Conservation (phyloP, 2,797 vertebrate genomes). For the Sebastes hubbsi region DNA sequence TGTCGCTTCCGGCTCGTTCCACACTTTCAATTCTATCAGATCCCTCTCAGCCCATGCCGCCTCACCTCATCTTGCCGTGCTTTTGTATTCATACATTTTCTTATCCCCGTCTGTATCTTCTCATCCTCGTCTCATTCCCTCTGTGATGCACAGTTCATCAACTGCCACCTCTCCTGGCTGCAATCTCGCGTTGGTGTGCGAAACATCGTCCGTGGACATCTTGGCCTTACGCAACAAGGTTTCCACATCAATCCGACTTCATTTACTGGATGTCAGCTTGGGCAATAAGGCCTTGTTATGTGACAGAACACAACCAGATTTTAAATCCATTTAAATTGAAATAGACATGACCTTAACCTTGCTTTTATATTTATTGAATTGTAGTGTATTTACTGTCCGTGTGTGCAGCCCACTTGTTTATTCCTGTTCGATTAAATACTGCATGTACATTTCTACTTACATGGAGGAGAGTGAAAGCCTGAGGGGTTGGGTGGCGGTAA, state of each 20-base stretch:
- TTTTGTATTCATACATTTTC: slow-evolving; percentile 66
- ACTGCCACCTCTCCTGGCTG: slow-evolving; percentile 22
- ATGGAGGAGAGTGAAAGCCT: slow-evolving; percentile 27
- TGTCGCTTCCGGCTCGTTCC: slow-evolving; percentile 40
- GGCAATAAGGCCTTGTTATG: slow-evolving; percentile 9
- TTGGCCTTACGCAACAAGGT: slow-evolving; percentile 30
- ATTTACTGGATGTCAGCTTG: slow-evolving; percentile 48
- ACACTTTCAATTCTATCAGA: slow-evolving; percentile 58
- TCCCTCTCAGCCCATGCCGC: slow-evolving; percentile 26
- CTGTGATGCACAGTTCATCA: slow-evolving; percentile 48
- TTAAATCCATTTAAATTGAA: slow-evolving; percentile 52
- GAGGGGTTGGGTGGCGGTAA: slow-evolving; percentile 13
- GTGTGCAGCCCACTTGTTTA: slow-evolving; percentile 30
- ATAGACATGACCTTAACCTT: slow-evolving; percentile 47
- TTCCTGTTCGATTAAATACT: slow-evolving; percentile 35
- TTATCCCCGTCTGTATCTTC: slow-evolving; percentile 49
- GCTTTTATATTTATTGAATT: slow-evolving; percentile 48
- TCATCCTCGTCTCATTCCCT: slow-evolving; percentile 44
- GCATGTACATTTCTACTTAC: slow-evolving; percentile 32
- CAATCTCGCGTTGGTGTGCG: slow-evolving; percentile 1
- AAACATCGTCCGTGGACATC: slow-evolving; percentile 27
- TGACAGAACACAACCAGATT: slow-evolving; percentile 27
- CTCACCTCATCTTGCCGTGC: slow-evolving; percentile 52
- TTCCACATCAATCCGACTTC: slow-evolving; percentile 33
- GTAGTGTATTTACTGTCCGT: slow-evolving; percentile 3